Percentiles rank a stretch among this genome's conserved stretches.
Conservation (phyloP, 1,140 invertebrate genomes). For the Drosophila subpulchrella region DNA sequence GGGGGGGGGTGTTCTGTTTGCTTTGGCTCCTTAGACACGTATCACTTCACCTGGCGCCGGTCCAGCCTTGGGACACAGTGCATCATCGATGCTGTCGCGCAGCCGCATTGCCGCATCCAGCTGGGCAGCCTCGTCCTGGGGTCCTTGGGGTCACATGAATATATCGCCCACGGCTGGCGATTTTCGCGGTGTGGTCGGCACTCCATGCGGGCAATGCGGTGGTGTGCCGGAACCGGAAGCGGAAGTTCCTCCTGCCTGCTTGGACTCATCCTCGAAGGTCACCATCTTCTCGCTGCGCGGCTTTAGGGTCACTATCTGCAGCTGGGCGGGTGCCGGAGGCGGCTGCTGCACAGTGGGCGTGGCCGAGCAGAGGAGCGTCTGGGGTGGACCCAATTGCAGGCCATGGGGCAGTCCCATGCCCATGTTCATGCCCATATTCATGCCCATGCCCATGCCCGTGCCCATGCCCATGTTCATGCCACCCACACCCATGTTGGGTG, state of each 20-base stretch:
- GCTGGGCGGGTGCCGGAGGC: constrained; percentile 69
- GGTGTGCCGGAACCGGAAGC: constrained; percentile 19
- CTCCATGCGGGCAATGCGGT: constrained; percentile 75
- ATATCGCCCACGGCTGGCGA: constrained; percentile 84
- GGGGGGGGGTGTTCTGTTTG: constrained; percentile 22
- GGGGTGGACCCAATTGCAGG: constrained; percentile 73
- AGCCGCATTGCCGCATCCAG: constrained; percentile 56
- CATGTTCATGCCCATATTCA: constrained; percentile 40
- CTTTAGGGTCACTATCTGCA: constrained; percentile 83
- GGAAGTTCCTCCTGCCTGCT: constrained; percentile 32
- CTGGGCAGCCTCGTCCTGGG: constrained; percentile 42
- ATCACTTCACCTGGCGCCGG: constrained; percentile 77
- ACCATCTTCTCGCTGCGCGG: constrained; percentile 90
- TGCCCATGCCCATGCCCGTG: constrained; percentile 37
- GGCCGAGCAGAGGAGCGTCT: constrained; percentile 72
- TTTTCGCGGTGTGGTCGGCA: constrained; percentile 84
- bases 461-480: constrained; percentile 51
- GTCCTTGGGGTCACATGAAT: constrained; percentile 87
- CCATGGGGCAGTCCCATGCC: constrained; percentile 74
- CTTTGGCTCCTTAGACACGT: constrained; percentile 57
- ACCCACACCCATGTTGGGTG: constrained; percentile 57
- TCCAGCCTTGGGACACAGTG: constrained; percentile 63
- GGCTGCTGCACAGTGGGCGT: constrained; percentile 68
- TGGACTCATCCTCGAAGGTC: constrained; percentile 91
- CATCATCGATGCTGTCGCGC: constrained; percentile 72